phyloP scores from a whole-genome alignment of 2,888 invertebrate genomes.

The Hylaea fasciaria region DNA sequence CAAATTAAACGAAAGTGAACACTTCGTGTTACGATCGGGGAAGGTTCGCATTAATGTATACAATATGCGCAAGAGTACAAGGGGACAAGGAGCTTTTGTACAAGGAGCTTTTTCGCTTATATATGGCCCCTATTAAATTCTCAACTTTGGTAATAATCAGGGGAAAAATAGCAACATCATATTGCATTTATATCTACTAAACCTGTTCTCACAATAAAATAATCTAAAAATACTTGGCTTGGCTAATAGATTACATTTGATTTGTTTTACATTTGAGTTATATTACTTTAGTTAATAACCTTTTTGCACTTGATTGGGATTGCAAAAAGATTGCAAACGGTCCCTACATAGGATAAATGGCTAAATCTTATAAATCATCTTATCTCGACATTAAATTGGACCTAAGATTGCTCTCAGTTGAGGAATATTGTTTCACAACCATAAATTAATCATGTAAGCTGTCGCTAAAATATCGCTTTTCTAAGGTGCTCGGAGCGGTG shows the following conservation, averaged over 20 bases:
- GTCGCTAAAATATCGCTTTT: slow-evolving; percentile 82
- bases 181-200: too few relatives aligned
- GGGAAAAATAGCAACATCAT: neutral
- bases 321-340: slow-evolving; percentile 10
- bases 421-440: slow-evolving; percentile 73
- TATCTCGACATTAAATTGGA: slow-evolving; percentile 78
- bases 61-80: too few relatives aligned
- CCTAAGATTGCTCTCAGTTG: slow-evolving; percentile 66
- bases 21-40: slow-evolving; percentile 24
- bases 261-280: too few relatives aligned
- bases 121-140: too few relatives aligned
- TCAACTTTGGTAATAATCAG: too few relatives aligned
- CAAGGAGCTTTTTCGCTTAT: too few relatives aligned
- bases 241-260: too few relatives aligned
- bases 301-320: neutral
- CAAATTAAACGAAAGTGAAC: slow-evolving; percentile 78
- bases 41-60: slow-evolving; percentile 48
- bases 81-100: too few relatives aligned
- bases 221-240: too few relatives aligned
- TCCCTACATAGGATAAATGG: slow-evolving; percentile 11
- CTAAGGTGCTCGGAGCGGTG: slow-evolving; percentile 56
- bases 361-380: slow-evolving; percentile 73
- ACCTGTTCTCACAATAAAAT: too few relatives aligned
- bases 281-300: neutral
- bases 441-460: slow-evolving; percentile 84